Percentiles rank a stretch among this genome's conserved stretches.
Conservation (phyloP, 2,113 vertebrate genomes). For the Nerophis ophidion region DNA sequence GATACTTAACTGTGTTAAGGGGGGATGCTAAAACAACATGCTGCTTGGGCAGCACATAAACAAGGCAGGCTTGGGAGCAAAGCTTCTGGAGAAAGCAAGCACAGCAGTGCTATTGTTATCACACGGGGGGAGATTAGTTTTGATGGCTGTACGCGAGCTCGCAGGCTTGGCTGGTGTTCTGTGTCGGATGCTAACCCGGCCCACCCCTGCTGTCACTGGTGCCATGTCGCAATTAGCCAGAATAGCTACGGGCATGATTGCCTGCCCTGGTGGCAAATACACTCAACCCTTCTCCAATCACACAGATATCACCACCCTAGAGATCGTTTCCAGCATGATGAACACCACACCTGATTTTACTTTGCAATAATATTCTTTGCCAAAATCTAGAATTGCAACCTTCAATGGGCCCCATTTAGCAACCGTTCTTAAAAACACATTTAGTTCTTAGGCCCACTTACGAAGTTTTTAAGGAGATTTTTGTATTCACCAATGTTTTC, state of each 20-base stretch:
- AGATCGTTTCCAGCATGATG: slow-evolving; percentile 47
- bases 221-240: slow-evolving; percentile 55
- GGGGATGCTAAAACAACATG: slow-evolving; percentile 42
- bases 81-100: slow-evolving; percentile 51
- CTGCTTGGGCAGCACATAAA: slow-evolving; percentile 44
- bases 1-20: slow-evolving; percentile 39
- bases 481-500: too few species aligned
- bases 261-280: slow-evolving; percentile 31
- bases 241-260: slow-evolving; percentile 51
- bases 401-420: background rate
- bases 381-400: slow-evolving; percentile 15
- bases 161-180: slow-evolving; percentile 52
- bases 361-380: slow-evolving; percentile 14
- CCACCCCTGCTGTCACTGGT: slow-evolving; percentile 50
- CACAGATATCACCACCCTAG: slow-evolving; percentile 28
- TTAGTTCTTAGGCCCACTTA: too few species aligned
- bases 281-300: slow-evolving; percentile 43
- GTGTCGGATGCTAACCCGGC: slow-evolving; percentile 44
- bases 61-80: slow-evolving; percentile 33
- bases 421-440: too few species aligned
- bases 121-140: slow-evolving; percentile 61
- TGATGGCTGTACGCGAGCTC: slow-evolving; percentile 50
- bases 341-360: slow-evolving; percentile 34
- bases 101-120: slow-evolving; percentile 66
- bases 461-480: too few species aligned